Evolutionary conservation across 2,113 vertebrate genomes (phyloP).

Genomic region (Sturnira hondurensis): DNA sequence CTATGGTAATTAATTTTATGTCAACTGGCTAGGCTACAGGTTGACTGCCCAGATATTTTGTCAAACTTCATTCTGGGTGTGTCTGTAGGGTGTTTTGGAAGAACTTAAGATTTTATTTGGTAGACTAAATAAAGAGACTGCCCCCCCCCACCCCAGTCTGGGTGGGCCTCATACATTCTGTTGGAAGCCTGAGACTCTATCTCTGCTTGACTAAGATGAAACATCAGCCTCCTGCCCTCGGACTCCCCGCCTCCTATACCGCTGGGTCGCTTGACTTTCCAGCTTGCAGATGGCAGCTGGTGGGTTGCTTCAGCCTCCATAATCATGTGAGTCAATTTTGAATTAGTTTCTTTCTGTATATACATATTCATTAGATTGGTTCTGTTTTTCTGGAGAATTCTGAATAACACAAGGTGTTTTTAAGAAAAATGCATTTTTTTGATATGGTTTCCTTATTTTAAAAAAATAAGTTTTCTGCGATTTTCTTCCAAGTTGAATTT

Average conservation of each 20-base stretch:
- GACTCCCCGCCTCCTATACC: no score
- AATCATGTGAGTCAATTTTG: neutral
- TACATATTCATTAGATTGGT: neutral
- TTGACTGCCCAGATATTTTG: neutral
- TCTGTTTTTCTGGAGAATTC: neutral
- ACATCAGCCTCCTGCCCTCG: neutral
- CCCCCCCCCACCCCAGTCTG: neutral
- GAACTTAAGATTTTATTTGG: neutral
- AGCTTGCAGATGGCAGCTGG: neutral
- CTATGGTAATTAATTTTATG: neutral
- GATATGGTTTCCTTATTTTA: neutral
- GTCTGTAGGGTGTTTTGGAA: neutral
- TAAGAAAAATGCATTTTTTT: neutral
- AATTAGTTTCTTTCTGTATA: neutral
- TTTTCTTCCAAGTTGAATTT: conserved; percentile 16
- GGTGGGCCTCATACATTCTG: neutral
- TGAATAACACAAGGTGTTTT: neutral
- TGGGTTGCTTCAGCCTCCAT: neutral
- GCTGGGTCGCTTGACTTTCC: neutral
- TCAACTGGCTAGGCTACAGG: neutral
- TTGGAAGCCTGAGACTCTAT: neutral
- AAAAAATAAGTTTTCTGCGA: neutral
- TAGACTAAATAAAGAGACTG: neutral
- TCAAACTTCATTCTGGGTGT: neutral
- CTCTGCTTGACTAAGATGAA: neutral